Evolutionary conservation across 1,140 invertebrate species (phyloP), one percentile per base, ranked within the genome.

Genomic region (Coptotermes formosanus): DNA sequence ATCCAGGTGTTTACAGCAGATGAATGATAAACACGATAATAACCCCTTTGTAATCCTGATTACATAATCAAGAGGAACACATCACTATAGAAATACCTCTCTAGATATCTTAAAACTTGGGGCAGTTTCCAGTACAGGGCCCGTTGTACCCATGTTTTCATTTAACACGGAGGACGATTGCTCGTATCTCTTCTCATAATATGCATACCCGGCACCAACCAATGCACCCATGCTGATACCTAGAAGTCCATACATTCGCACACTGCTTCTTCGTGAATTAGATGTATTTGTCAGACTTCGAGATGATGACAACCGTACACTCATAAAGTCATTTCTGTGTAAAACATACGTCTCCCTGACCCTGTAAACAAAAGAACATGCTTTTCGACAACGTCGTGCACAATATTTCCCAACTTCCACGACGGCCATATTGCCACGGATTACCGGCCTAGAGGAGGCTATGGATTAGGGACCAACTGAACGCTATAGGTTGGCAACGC

Each of bases 161-260:
- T 55, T 84, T 44, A 83, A 38, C 81, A 81, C 14, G 25, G 45
- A 30, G 7, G 82, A 52, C 45, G 25, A 23, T 32, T 30, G 48
- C 16, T 45, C 23, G 44, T 86, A 12, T 86, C 16, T 45, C 9
- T 43, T 52, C 48, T 83, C 75, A 43, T 84, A 30, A 64, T 82
- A 86, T 1, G 82, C 32, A 55, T 86, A 86, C 23, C 86, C 82
- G 48, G 82, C 75, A 59, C 86, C 86, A 12, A 84, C 82, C 2
- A 86, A 12, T 23, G 86, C 86, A 23, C 86, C 86, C 48, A 82
- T 32, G 21, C 86, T 69, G 6, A 84, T 81, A 45, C 86, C 83
- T 21, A 84, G 19, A 23, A 86, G 45, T 7, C 86, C 81, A 25
- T 64, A 25, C 30, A 64, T 44, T 25, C 55, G 45, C 44, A 45